phyloP scores from a whole-genome alignment of 2,113 vertebrate species.

The Campylomormyrus tamandua region DNA sequence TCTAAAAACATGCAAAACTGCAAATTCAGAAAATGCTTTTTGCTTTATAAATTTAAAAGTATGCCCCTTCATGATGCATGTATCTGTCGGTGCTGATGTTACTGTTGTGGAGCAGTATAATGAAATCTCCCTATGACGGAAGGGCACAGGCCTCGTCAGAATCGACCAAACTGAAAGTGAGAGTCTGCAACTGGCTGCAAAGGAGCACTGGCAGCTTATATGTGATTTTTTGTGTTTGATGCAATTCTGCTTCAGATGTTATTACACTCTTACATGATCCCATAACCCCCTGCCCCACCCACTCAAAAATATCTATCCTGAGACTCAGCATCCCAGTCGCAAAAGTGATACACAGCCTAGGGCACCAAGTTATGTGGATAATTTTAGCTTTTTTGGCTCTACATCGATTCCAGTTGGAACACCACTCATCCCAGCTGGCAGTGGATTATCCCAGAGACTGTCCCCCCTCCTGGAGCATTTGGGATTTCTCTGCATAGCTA shows the following conservation, averaged over 20 bases:
- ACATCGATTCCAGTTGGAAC: not conserved
- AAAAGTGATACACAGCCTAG: not conserved
- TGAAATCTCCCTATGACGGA: not conserved
- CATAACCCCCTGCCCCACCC: not conserved
- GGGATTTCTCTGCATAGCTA: not conserved
- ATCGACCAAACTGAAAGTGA: not conserved
- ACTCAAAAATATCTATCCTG: not conserved
- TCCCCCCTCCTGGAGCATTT: not conserved
- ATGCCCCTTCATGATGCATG: not conserved
- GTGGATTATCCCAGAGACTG: not conserved
- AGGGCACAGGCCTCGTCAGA: not conserved
- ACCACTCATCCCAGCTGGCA: not conserved
- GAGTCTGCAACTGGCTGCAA: not conserved
- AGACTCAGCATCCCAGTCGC: not conserved
- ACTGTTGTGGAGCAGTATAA: not conserved
- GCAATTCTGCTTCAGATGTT: not conserved
- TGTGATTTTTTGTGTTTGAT: not conserved
- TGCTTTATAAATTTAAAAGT: not conserved
- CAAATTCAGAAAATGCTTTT: not conserved
- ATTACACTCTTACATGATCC: not conserved
- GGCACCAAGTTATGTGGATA: not conserved
- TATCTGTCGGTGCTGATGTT: not conserved
- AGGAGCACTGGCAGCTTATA: not conserved
- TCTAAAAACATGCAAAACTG: not conserved
- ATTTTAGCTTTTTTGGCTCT: not conserved